phyloP scores from a whole-genome alignment of 2,113 vertebrate species.

The Rhizomys pruinosus region DNA sequence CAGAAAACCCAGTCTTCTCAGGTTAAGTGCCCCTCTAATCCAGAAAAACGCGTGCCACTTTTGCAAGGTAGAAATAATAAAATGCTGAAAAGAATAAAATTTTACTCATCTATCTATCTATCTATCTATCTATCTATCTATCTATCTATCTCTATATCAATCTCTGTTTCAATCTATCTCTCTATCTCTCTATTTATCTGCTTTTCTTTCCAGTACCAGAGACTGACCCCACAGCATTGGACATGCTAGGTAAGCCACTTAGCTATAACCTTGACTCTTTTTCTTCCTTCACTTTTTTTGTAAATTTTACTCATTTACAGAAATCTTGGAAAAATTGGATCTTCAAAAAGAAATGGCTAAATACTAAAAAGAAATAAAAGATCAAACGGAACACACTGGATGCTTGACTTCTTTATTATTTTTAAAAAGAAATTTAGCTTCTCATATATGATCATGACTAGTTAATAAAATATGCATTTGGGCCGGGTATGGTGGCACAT shows the following conservation, averaged over 20 bases:
- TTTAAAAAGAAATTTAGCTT: conserved; percentile 6
- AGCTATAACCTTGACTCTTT: not conserved
- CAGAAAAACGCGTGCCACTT: too few relatives aligned
- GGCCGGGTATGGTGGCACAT: too few relatives aligned
- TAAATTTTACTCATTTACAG: not conserved
- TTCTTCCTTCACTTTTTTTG: not conserved
- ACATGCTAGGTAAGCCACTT: not conserved
- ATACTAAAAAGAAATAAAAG: not conserved
- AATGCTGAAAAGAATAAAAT: conserved; percentile 21
- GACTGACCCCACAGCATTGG: not conserved
- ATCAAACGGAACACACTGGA: not conserved
- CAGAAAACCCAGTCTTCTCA: too few relatives aligned
- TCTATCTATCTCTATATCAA: too few relatives aligned
- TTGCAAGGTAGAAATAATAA: too few relatives aligned
- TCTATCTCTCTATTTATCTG: not conserved
- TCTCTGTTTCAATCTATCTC: too few relatives aligned
- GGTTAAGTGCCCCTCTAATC: too few relatives aligned
- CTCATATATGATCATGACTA: not conserved
- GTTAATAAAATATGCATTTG: conserved; percentile 10
- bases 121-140: too few relatives aligned
- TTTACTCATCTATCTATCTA: not conserved
- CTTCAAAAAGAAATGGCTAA: not conserved
- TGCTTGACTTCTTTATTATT: too few relatives aligned
- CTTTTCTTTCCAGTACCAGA: not conserved
- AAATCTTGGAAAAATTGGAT: not conserved